Evolutionary conservation across 2,888 invertebrate genomes (phyloP).

Genomic region (Andrena bicolor): DNA sequence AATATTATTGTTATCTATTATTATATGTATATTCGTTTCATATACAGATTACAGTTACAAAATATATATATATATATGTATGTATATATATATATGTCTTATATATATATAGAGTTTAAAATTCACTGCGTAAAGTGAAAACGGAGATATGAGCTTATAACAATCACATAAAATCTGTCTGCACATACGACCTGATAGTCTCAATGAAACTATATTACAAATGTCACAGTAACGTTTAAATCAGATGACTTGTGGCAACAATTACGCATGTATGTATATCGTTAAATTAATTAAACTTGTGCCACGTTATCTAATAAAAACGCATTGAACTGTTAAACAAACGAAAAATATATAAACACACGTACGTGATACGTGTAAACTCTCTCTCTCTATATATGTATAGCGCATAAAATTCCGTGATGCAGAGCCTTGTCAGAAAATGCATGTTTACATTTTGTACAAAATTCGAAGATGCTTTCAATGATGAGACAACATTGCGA

Average conservation of each 20-base stretch:
- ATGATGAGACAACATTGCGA: slow-evolving; percentile 59
- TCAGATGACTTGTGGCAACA: slow-evolving; percentile 69
- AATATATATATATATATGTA: slow-evolving; percentile 80
- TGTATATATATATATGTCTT: slow-evolving; percentile 49
- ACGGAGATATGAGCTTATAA: slow-evolving; percentile 72
- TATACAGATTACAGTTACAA: slow-evolving; percentile 84
- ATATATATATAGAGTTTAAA: slow-evolving; percentile 74
- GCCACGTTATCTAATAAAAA: slow-evolving; percentile 63
- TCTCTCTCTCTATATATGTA: slow-evolving; percentile 37
- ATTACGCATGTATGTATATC: slow-evolving; percentile 57
- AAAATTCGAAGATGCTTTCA: slow-evolving; percentile 56
- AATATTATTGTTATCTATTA: slow-evolving; percentile 83
- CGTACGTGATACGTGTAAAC: slow-evolving; percentile 56
- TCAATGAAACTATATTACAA: slow-evolving; percentile 79
- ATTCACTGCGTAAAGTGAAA: slow-evolving; percentile 76
- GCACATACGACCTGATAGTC: slow-evolving; percentile 76
- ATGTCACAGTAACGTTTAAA: slow-evolving; percentile 74
- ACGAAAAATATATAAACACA: slow-evolving; percentile 61
- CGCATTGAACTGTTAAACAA: slow-evolving; percentile 61
- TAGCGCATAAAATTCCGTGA: slow-evolving; percentile 57
- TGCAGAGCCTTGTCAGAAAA: slow-evolving; percentile 52
- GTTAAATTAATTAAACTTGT: slow-evolving; percentile 63
- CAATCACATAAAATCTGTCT: slow-evolving; percentile 75
- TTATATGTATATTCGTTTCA: slow-evolving; percentile 83
- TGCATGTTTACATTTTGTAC: slow-evolving; percentile 65